Base-by-base conservation (phyloP, 1,140 invertebrate genomes). In the Zaprionus camerounensis region DNA sequence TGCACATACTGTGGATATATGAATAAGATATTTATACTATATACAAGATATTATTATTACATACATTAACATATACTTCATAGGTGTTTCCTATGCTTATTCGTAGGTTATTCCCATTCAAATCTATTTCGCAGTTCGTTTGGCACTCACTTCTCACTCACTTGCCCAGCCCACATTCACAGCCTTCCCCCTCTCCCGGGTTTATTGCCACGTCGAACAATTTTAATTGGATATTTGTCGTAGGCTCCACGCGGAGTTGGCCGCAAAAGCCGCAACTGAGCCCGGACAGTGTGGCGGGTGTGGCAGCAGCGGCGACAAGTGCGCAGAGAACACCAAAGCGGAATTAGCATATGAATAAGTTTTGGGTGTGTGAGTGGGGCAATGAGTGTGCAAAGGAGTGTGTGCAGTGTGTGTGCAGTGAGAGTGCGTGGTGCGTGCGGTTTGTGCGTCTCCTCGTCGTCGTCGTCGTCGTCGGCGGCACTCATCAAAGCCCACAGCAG, bases 271-370 rank as follows among this genome's bases (percentile, higher is more conserved):
- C 71, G 41, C 79, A 82, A 71, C 76, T 34, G 73, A 71, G 72
- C 51, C 41, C 22, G 20, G 38, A 3, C 53, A 41, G n/a, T 53
- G 46, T 53, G 46, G 53, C 13, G 59, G 17, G 26, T 53, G 38
- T 20, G 53, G 59, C 49, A 64, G 64, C 41, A 46, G n/a, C 41
- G 41, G 41, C 20, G 46, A 75, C 84, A 82, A 81, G 78, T 82
- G 78, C 65, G 78, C 72, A 79, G 66, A 79, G 66, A 87, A 46
- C 41, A 46, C 41, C 41, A 46, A 46, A 46, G 68, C 81, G 57
- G 81, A 88, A 88, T 88, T 88, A 88, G 84, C 84, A 88, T 88
- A 90, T 88, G 84, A 88, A 88, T 88, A 88, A 65, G 51, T 73
- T 78, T 83, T 77, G 74, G 72, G 11, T 51, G 46, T 51, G 46